phyloP scores from a whole-genome alignment of 64 coral and sea anemone genomes.

The Montipora cactus region DNA sequence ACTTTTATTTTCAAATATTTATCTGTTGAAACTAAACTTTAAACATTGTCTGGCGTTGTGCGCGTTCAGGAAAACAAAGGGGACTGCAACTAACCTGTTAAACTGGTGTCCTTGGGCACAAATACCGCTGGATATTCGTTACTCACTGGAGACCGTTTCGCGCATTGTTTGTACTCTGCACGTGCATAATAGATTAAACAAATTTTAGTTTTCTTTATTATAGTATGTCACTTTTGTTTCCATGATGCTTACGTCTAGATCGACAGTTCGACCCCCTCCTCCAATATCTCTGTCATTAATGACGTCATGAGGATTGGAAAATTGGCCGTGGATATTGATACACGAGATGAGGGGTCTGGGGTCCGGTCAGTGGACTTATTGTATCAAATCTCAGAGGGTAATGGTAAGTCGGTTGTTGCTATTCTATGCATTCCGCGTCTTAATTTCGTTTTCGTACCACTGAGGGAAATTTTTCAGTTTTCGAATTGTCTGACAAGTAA shows the following conservation, averaged over 20 bases:
- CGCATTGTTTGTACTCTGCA: too few species aligned
- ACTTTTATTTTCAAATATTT: too few species aligned
- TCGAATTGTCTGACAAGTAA: not conserved
- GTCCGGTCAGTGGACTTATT: slow-evolving; percentile 80
- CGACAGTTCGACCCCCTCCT: slow-evolving; percentile 73
- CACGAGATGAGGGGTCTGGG: slow-evolving; percentile 73
- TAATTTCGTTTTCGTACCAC: not conserved
- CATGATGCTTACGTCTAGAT: slow-evolving; percentile 54
- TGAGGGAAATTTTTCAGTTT: not conserved
- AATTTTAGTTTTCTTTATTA: too few species aligned
- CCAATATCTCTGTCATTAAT: slow-evolving; percentile 69
- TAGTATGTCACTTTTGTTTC: not conserved
- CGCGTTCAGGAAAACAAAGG: too few species aligned
- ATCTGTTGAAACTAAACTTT: too few species aligned
- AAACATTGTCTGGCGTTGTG: too few species aligned
- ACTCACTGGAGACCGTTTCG: too few species aligned
- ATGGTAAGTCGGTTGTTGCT: not conserved
- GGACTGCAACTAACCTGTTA: too few species aligned
- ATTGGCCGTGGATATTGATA: slow-evolving; percentile 66
- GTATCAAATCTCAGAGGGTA: slow-evolving; percentile 49
- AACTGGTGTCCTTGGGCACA: too few species aligned
- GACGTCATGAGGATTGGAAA: slow-evolving; percentile 76
- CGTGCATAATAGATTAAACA: too few species aligned
- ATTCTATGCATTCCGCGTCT: not conserved
- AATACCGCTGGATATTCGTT: too few species aligned